These are phyloP conservation scores for Scaptomyza flava DNA, from an alignment of 2,888 invertebrate genomes.

Conservation along the genomic window DNA sequence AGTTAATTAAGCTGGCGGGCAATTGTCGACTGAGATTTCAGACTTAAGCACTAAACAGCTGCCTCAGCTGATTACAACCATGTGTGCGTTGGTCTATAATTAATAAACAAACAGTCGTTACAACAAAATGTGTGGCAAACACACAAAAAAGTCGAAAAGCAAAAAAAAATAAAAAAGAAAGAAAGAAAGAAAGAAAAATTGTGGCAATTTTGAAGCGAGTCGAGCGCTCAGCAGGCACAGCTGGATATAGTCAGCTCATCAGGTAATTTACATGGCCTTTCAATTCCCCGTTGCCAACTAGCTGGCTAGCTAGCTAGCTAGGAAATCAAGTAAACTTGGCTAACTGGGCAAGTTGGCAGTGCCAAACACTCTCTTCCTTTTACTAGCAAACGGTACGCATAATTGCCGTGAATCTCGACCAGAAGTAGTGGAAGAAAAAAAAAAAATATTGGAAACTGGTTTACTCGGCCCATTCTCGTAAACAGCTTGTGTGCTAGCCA, in stretches of 20 bases:
- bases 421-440: conserved; percentile 25
- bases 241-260: conserved; percentile 69
- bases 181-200: conserved; percentile 48
- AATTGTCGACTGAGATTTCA: conserved; percentile 23
- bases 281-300: conserved; percentile 66
- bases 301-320: conserved; percentile 6
- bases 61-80: conserved; percentile 25
- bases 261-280: conserved; percentile 76
- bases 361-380: conserved; percentile 78
- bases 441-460: conserved; percentile 40
- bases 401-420: conserved; percentile 74
- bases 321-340: conserved; percentile 10
- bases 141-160: conserved; percentile 7
- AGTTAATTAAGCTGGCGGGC: conserved; percentile 64
- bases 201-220: conserved; percentile 54
- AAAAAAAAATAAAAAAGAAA: conserved; percentile 4
- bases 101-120: conserved; percentile 74
- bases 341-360: conserved; percentile 31
- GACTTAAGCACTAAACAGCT: conserved; percentile 29
- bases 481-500: conserved; percentile 20
- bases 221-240: conserved; percentile 59
- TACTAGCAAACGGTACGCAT: conserved; percentile 74
- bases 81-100: conserved; percentile 58
- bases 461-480: conserved; percentile 36
- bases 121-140: conserved; percentile 52